These are phyloP conservation scores for Harpegnathos saltator DNA, from an alignment of 1,140 invertebrate genomes.

Conservation along the genomic window DNA sequence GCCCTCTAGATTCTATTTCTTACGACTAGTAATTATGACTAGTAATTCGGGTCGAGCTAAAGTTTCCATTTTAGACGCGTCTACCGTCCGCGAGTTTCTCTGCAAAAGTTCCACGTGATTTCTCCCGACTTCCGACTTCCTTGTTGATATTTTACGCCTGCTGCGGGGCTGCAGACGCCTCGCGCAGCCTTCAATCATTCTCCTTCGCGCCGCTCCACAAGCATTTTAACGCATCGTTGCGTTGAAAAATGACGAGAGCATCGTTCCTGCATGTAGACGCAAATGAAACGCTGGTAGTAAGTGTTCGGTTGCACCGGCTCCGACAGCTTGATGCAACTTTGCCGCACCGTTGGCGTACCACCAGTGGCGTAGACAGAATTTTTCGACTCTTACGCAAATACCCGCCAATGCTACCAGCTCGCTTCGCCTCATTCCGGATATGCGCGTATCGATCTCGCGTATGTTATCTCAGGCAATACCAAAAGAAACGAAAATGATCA, in stretches of 20 bases:
- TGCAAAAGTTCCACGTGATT: not conserved
- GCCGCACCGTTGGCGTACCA: conserved; percentile 15
- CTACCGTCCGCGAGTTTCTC: not conserved
- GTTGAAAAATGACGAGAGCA: conserved; percentile 41
- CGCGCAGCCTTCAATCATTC: conserved; percentile 39
- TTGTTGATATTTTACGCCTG: not conserved
- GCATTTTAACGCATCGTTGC: conserved; percentile 53
- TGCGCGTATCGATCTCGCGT: not conserved
- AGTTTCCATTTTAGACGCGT: too few relatives aligned
- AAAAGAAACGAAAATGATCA: too few relatives aligned
- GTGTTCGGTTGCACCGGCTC: conserved; percentile 31
- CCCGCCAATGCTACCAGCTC: too few relatives aligned
- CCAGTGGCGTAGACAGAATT: conserved; percentile 43
- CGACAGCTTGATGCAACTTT: conserved; percentile 37
- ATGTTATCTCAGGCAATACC: not conserved
- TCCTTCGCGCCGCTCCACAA: conserved; percentile 42
- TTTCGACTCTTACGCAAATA: not conserved
- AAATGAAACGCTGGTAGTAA: conserved; percentile 43
- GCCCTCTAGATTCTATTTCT: too few relatives aligned
- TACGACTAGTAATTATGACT: too few relatives aligned
- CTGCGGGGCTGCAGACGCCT: not conserved
- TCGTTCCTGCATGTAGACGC: conserved; percentile 53
- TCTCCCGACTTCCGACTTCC: conserved; percentile 10
- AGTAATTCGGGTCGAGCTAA: too few relatives aligned
- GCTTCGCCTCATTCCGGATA: not conserved